These are phyloP conservation scores for Tetragonula carbonaria DNA, from an alignment of 2,888 invertebrate species.

Conservation along the genomic window DNA sequence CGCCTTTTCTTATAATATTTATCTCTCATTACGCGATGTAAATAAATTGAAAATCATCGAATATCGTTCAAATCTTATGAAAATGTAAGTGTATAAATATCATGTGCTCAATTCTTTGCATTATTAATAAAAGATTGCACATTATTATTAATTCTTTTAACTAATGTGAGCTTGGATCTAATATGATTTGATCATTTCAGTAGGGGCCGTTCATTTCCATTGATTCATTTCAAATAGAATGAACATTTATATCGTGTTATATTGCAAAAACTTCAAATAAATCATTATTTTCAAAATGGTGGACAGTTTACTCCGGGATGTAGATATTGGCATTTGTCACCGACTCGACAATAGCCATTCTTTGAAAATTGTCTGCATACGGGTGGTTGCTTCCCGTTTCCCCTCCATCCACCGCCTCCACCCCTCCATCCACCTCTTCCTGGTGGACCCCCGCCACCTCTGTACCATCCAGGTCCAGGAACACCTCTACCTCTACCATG, in stretches of 20 bases:
- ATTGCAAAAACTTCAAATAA: constrained; percentile 30
- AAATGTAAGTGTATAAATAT: constrained; percentile 47
- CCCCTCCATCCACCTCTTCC: constrained; percentile 85
- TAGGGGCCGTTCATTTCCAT: constrained; percentile 8
- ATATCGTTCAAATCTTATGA: constrained; percentile 40
- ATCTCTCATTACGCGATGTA: constrained; percentile 11
- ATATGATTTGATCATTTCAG: neutral
- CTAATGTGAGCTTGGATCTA: constrained; percentile 18
- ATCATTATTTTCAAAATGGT: constrained; percentile 75
- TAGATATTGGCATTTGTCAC: constrained; percentile 92
- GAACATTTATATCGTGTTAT: constrained; percentile 23
- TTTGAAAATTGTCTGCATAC: constrained; percentile 92
- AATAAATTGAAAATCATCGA: constrained; percentile 28
- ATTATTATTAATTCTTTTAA: constrained; percentile 31
- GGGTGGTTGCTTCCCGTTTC: constrained; percentile 80
- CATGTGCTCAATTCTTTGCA: constrained; percentile 21
- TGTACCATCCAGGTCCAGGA: constrained; percentile 83
- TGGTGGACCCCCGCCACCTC: constrained; percentile 77
- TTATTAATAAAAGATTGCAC: constrained; percentile 53
- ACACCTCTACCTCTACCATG: constrained; percentile 79
- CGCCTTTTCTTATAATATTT: constrained; percentile 12
- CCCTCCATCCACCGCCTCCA: constrained; percentile 85
- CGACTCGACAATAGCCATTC: constrained; percentile 92
- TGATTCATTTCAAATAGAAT: constrained; percentile 29
- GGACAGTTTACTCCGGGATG: constrained; percentile 90